Evolutionary conservation across 2,113 vertebrate species (phyloP), one percentile per base, ranked within the genome.

Genomic region (Toxotes chatareus): DNA sequence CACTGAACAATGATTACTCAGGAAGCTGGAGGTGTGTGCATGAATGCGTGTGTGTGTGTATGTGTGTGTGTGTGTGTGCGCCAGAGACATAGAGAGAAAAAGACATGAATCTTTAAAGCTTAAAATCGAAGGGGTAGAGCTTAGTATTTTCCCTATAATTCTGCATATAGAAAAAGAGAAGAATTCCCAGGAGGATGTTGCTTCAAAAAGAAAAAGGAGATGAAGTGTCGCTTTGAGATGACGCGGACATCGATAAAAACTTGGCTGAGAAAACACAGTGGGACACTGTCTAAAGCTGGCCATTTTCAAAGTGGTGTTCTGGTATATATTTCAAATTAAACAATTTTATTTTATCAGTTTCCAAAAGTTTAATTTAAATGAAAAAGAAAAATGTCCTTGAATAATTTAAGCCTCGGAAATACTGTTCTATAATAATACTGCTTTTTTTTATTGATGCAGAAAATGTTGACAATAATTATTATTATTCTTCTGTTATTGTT

Each of bases 1-100:
- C 89, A 90, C 85, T 89, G 91, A 89, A 88, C 88, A 89, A 88
- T 87, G 84, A 93, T 93, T 93, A 93, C 89, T 92, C 89, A 87
- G 88, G 86, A 86, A 86, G 77, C 80, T 85, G 70, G 82, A 88
- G 81, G 57, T 78, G 82, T 44, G 70, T 55, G 42, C 56, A 55
- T 67, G 65, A 53, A 38, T 65, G 85, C 57, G 67, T 57, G 64
- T 46, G 69, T 63, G 56, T 56, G 64, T 57, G 64, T 46, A 66
- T 63, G 56, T 56, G 64, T 46, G 63, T 64, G 66, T 57, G 51
- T 63, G 53, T 76, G 70, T 67, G 76, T 32, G 62, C 56, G 55
- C 23, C 27, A 27, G 0, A 4, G 31, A 13, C 6, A 14, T 14
- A 67, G 17, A 36, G 56, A 36, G 10, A 73, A 51, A 80, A 38